phyloP scores from a whole-genome alignment of 1,140 invertebrate genomes.

The Plutomurus gul region DNA sequence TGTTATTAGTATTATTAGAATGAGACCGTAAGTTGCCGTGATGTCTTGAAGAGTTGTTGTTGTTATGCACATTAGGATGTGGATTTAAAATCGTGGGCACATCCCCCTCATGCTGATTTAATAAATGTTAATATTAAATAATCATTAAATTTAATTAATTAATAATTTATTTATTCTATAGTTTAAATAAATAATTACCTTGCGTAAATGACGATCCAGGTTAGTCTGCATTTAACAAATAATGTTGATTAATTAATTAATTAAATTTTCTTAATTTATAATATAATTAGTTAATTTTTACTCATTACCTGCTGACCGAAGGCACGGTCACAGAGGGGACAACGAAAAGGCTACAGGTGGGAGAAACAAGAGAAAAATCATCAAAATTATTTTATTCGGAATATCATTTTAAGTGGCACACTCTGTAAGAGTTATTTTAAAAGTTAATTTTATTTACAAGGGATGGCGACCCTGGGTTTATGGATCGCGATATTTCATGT shows the following conservation, averaged over 20 bases:
- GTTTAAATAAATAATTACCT: too few relatives aligned
- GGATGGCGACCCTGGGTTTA: too few relatives aligned
- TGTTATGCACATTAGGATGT: conserved; percentile 54
- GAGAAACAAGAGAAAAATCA: neutral
- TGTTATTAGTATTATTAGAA: conserved; percentile 64
- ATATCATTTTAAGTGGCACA: too few relatives aligned
- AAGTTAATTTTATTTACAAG: too few relatives aligned
- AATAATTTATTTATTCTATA: too few relatives aligned
- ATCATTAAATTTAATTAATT: too few relatives aligned
- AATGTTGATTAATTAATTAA: neutral
- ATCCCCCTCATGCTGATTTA: conserved; percentile 95
- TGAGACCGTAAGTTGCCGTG: conserved; percentile 54
- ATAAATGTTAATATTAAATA: too few relatives aligned
- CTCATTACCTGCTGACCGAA: conserved; percentile 76
- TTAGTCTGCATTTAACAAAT: conserved; percentile 68
- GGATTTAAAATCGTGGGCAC: conserved; percentile 74
- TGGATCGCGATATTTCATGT: too few relatives aligned
- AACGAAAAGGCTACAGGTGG: conserved; percentile 53
- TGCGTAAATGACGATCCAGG: conserved; percentile 99
- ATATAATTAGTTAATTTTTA: neutral
- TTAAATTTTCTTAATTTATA: neutral
- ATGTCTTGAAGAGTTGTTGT: conserved; percentile 42
- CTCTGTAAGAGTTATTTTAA: too few relatives aligned
- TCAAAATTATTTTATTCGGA: neutral
- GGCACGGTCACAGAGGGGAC: conserved; percentile 69